A percentile compares a stretch with the other conserved stretches of the same genome.
Conservation (phyloP, 2,888 invertebrate species). For the Caradrina clavipalpis region DNA sequence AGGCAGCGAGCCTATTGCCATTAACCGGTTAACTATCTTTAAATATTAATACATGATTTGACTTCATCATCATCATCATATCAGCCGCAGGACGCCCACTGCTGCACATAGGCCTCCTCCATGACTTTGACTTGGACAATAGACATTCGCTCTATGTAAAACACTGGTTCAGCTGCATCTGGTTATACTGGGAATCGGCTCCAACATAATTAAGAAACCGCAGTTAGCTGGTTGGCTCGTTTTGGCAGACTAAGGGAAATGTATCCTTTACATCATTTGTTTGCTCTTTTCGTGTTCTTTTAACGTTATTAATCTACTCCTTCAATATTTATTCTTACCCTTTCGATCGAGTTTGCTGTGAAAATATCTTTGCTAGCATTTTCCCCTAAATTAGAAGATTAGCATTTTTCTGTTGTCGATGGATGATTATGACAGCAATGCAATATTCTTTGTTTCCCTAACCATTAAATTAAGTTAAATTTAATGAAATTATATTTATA, state of each 20-base stretch:
- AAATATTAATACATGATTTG: too few species aligned
- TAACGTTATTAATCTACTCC: not conserved
- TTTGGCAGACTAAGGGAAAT: not conserved
- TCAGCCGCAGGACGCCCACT: too few species aligned
- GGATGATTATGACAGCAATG: not conserved
- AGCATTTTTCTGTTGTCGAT: not conserved
- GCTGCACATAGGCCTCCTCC: too few species aligned
- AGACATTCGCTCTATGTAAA: too few species aligned
- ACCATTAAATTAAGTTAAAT: not conserved
- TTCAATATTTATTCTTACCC: not conserved
- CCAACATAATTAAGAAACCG: too few species aligned
- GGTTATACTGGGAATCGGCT: too few species aligned
- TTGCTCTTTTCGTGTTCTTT: not conserved
- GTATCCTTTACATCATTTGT: not conserved
- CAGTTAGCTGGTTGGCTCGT: not conserved
- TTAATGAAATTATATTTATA: too few species aligned
- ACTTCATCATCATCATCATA: too few species aligned
- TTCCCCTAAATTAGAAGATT: not conserved
- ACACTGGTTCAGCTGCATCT: too few species aligned
- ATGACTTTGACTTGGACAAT: too few species aligned
- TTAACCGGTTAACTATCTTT: too few species aligned
- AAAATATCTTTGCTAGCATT: not conserved
- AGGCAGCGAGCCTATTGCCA: too few species aligned
- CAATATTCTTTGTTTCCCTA: not conserved
- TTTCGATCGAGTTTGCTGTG: not conserved